Conservation (phyloP, 2,797 vertebrate species). For the Nannoperca australis region DNA sequence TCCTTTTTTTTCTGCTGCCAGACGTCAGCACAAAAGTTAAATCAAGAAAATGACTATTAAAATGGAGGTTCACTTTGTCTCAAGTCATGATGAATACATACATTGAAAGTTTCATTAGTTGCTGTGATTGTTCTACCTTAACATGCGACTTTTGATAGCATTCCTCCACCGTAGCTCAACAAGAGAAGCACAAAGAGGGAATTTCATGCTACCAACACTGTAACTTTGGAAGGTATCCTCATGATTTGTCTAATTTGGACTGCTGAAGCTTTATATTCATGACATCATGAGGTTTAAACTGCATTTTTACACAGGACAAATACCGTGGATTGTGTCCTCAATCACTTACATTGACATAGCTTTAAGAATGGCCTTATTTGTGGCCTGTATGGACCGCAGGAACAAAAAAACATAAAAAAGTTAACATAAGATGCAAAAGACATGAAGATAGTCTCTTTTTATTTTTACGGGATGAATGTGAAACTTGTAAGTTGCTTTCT, state of each 20-base stretch:
- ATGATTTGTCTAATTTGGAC: background rate
- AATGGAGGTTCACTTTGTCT: background rate
- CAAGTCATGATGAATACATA: too few species aligned
- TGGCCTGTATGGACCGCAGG: background rate
- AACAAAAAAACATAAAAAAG: background rate
- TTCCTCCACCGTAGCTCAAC: too few species aligned
- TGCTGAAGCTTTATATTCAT: background rate
- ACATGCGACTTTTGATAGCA: background rate
- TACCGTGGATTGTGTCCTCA: background rate
- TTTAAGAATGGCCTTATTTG: background rate
- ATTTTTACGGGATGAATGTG: background rate
- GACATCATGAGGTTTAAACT: background rate
- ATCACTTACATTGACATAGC: background rate
- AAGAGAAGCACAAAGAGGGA: background rate
- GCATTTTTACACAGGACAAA: background rate
- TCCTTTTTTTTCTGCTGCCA: conserved; percentile 8
- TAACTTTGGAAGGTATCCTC: background rate
- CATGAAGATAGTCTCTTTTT: background rate
- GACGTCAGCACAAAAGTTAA: background rate
- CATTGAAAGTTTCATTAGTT: background rate
- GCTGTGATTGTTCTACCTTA: background rate
- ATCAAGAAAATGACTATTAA: background rate
- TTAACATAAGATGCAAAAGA: background rate
- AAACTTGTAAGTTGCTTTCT: conserved; percentile 4
- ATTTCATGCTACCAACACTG: background rate